Base-by-base conservation (phyloP, 1,140 invertebrate species). In the Adelges cooleyi region DNA sequence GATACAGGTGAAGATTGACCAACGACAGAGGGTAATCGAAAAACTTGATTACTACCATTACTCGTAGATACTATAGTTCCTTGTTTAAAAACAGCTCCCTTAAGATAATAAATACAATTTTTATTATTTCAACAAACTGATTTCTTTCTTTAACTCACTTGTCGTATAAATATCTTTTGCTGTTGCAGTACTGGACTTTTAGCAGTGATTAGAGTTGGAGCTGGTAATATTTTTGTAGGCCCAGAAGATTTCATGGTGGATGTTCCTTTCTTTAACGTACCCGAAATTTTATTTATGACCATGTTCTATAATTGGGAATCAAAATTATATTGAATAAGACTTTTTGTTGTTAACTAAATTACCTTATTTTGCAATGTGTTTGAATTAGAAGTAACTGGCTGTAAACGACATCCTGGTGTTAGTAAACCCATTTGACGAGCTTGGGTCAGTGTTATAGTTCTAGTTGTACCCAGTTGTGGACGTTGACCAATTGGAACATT, bases 171-270 rank as follows among this genome's bases (percentile, higher is more conserved):
- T 71, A 85, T 75, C 76, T 80, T 77, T 72, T 81, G 78, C 54
- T 80, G 69, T 75, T 74, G 77, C 70, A 82, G 83, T 1, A 76
- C 70, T 11, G 73, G 67, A 67, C 73, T 72, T 54, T 77, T 75
- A 52, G 68, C 59, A 40, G 40, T 65, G 23, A 56, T 42, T n/a
- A 71, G 72, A 71, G 77, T 70, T 65, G 84, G 82, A 27, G 85
- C 83, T 42, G 86, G 84, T 48, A 85, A 75, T 69, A 87, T 82
- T 75, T 86, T 86, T 18, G 83, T 79, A 3, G 82, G 81, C n/a
- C 81, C 80, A 38, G 66, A 59, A 23, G 66, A 38, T 33, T 67
- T 67, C 4, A 54, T 9, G 15, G 23, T 44, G 50, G 23, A n/a
- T 17, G 50, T 5, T n/a, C 40, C 51, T 44, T 29, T 71, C 42